Percentiles rank a stretch among this genome's conserved stretches.
Evolutionary conservation across 2,113 vertebrate genomes (phyloP).

Genomic region (Nestor notabilis): DNA sequence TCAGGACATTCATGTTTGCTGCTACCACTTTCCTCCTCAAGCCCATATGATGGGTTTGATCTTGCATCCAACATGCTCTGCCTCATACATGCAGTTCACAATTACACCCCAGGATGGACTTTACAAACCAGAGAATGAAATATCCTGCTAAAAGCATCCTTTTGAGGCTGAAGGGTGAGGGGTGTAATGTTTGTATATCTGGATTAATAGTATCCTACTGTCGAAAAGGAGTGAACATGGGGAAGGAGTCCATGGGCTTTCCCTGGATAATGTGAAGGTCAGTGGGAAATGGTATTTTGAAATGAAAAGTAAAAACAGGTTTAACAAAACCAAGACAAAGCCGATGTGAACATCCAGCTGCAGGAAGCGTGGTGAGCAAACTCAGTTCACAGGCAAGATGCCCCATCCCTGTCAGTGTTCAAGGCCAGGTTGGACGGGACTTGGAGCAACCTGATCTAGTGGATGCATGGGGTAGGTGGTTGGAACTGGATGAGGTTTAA

Average conservation of each 20-base stretch:
- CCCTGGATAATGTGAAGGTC: neutral
- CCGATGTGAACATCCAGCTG: neutral
- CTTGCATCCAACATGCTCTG: neutral
- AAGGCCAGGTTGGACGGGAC: neutral
- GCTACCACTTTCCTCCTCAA: neutral
- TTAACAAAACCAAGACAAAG: neutral
- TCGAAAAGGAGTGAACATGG: neutral
- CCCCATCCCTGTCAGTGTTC: neutral
- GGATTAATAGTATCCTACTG: neutral
- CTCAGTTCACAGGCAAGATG: neutral
- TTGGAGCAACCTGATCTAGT: neutral
- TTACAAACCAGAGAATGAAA: neutral
- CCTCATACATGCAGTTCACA: accelerated
- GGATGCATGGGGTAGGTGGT: neutral
- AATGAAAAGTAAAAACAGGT: neutral
- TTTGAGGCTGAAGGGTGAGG: neutral
- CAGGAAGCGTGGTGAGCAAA: neutral
- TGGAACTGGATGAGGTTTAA: neutral
- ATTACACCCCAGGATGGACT: neutral
- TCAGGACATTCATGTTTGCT: neutral
- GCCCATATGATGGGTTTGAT: neutral
- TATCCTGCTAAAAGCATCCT: neutral
- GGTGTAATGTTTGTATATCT: neutral
- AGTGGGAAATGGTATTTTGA: neutral
- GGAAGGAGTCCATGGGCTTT: neutral